These are phyloP conservation scores for Limanda limanda DNA, from an alignment of 2,113 vertebrate genomes.

Conservation along the genomic window DNA sequence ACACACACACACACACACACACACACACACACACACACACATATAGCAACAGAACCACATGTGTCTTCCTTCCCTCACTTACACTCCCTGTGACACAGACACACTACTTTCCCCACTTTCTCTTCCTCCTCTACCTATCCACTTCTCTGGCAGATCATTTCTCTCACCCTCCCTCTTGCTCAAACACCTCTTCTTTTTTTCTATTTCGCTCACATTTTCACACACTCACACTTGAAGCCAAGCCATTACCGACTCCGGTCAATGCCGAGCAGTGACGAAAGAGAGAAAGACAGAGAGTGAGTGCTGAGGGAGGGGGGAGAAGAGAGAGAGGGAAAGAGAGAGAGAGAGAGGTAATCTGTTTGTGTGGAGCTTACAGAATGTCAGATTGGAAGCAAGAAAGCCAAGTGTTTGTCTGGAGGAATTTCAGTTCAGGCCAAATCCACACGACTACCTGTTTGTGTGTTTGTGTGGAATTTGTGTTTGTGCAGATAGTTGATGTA, in stretches of 20 bases:
- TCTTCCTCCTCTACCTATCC: conserved; percentile 24
- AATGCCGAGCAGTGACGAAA: conserved; percentile 26
- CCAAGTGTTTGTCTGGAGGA: conserved; percentile 43
- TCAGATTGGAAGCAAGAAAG: conserved; percentile 29
- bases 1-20: conserved; percentile 7
- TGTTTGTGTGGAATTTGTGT: not conserved
- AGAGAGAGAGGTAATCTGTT: not conserved
- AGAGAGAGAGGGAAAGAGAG: not conserved
- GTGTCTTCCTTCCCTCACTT: not conserved
- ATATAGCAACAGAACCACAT: conserved; percentile 8
- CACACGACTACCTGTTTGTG: conserved; percentile 14
- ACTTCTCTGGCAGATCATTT: conserved; percentile 33
- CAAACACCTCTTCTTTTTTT: conserved; percentile 3
- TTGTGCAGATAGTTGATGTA: not conserved
- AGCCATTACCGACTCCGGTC: conserved; percentile 28
- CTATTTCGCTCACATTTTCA: not conserved
- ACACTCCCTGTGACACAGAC: conserved; percentile 12
- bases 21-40: conserved; percentile 33
- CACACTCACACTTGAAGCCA: conserved; percentile 30
- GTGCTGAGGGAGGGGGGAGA: conserved; percentile 4
- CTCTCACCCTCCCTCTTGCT: conserved; percentile 19
- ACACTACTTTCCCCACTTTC: conserved; percentile 1
- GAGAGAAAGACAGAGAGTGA: conserved; percentile 20
- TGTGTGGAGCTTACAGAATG: conserved; percentile 45
- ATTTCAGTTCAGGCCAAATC: not conserved